Base-by-base conservation (phyloP, 2,113 vertebrate species). In the Anhinga rufa region DNA sequence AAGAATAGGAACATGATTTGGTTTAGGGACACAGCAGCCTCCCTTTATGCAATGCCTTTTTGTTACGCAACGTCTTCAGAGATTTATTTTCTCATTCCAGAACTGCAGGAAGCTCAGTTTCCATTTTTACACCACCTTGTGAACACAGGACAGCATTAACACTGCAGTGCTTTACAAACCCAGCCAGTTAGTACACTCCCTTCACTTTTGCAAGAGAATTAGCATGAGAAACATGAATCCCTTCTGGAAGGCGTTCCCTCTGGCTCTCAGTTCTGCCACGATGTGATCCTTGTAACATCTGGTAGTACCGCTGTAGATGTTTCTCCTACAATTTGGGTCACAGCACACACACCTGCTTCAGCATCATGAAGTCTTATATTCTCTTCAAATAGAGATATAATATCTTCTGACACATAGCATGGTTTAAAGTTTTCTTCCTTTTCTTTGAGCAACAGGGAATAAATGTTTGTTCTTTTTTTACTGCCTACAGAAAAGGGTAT, bases 271-370 rank as follows among this genome's bases (percentile, higher is more conserved):
- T 12, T 61, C 44, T 46, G 70, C 64, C 76, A 77, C 49, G n/a
- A 6, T 0, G 2, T 70, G 62, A 91, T 83, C 82, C 54, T 34
- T 66, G 58, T 25, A 85, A 75, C 90, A 76, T 38, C 78, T 90
- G 95, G 70, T 3, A 54, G 42, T 26, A 17, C 14, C 42, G 51
- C 60, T 86, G 72, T 29, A 82, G 46, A 83, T 5, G 60, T 75
- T 95, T 81, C 93, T 92, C 51, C 88, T 71, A 51, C 58, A 74
- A 38, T 90, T 26, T 88, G 88, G 90, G 90, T 92, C 93, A 94
- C 62, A 70, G 75, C 85, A 90, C 95, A 83, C 48, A 74, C 32
- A 20, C n/a, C 75, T 93, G 38, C 70, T 92, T 55, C 79, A 60
- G 40, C 24, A 88, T 36, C 71, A 65, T 10, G 19, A 81, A 60